Evolutionary conservation across 2,113 vertebrate species (phyloP).

Genomic region (Pardalotus punctatus): DNA sequence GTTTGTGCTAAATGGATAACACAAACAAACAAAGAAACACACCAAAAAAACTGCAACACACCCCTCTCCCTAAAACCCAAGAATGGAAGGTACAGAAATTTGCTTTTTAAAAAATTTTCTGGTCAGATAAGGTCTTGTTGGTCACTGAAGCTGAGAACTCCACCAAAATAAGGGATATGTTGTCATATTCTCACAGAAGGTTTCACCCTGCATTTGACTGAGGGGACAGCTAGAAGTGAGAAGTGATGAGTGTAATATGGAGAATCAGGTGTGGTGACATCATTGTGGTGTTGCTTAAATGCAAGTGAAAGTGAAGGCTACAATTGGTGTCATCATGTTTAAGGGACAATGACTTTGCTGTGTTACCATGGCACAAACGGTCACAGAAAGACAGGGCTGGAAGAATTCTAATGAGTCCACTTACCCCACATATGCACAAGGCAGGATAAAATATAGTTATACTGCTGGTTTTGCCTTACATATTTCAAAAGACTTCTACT

Average conservation of each 20-base stretch:
- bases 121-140: neutral
- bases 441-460: neutral
- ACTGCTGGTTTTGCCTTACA: neutral
- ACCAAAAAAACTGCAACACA: no score
- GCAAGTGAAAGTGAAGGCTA: neutral
- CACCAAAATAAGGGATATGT: neutral
- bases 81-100: neutral
- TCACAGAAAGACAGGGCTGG: neutral
- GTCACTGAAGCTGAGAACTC: neutral
- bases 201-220: neutral
- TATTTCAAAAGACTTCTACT: neutral
- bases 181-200: neutral
- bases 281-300: neutral
- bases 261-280: neutral
- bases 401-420: neutral
- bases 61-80: rapidly evolving
- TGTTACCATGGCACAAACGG: neutral
- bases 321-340: neutral
- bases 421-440: neutral
- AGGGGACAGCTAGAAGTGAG: neutral
- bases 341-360: neutral
- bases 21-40: neutral
- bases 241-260: neutral
- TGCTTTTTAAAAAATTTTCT: neutral
- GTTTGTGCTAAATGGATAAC: neutral